Conservation (phyloP, 1,140 invertebrate genomes). For the Drosophila navojoa region DNA sequence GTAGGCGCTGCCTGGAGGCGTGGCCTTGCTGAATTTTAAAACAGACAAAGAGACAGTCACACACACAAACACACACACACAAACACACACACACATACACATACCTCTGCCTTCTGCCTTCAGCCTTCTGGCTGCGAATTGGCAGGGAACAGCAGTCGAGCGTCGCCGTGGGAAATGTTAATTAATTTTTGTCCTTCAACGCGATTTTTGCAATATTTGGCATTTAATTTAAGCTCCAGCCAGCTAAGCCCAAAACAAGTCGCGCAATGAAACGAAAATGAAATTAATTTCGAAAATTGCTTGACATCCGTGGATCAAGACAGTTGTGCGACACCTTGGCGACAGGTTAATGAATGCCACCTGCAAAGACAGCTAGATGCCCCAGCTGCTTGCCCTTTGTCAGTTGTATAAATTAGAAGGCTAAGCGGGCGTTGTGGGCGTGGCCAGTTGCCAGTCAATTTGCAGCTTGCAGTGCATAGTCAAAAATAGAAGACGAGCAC, state of each 20-base stretch:
- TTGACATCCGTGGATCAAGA: conserved; percentile 53
- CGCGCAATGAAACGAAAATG: conserved; percentile 58
- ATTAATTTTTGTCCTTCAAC: conserved; percentile 58
- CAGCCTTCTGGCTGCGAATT: background rate
- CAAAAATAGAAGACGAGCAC: background rate
- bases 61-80: conserved; percentile 10
- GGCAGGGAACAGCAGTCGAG: conserved; percentile 8
- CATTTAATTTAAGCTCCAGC: conserved; percentile 59
- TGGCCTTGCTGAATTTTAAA: conserved; percentile 66
- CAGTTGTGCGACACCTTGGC: conserved; percentile 44
- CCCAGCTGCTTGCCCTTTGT: background rate
- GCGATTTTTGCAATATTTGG: conserved; percentile 56
- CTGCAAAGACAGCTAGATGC: conserved; percentile 1
- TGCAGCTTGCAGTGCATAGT: conserved; percentile 31
- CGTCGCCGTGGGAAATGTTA: conserved; percentile 39
- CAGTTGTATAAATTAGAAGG: conserved; percentile 43
- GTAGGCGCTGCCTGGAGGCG: conserved; percentile 46
- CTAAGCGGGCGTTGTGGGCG: conserved; percentile 10
- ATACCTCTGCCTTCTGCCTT: too few species aligned
- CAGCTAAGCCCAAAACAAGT: conserved; percentile 32
- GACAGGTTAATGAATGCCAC: conserved; percentile 49
- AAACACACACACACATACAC: conserved; percentile 2
- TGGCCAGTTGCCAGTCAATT: conserved; percentile 35
- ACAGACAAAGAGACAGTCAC: conserved; percentile 47
- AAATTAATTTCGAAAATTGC: conserved; percentile 71